Conservation (phyloP, 2,113 vertebrate genomes). For the Campylomormyrus numenius region DNA sequence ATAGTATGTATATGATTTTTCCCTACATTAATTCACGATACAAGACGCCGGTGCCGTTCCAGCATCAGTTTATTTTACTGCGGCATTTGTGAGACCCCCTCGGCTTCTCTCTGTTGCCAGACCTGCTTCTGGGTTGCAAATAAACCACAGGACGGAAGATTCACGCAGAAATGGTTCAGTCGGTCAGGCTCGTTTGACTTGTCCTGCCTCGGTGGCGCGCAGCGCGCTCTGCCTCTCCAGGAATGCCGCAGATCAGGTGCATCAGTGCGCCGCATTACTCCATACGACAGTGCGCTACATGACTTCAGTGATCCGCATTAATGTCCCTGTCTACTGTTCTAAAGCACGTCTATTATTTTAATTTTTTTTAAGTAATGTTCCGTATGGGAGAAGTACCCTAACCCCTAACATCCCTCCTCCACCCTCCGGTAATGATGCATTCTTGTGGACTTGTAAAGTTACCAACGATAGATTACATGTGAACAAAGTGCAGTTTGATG, state of each 20-base stretch:
- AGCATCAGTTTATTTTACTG: neutral
- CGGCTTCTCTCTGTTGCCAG: neutral
- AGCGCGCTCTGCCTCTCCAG: conserved; percentile 32
- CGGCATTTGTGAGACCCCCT: neutral
- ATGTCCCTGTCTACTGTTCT: neutral
- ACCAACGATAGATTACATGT: neutral
- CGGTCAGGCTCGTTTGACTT: conserved; percentile 51
- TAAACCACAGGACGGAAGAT: conserved; percentile 25
- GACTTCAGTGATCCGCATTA: neutral
- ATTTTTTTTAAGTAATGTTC: neutral
- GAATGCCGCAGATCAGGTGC: conserved; percentile 54
- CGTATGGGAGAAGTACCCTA: neutral
- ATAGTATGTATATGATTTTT: neutral
- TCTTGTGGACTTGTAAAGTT: neutral
- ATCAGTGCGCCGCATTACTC: neutral
- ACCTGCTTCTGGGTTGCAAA: conserved; percentile 38
- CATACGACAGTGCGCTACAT: neutral
- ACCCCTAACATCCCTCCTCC: neutral
- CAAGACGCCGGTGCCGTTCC: neutral
- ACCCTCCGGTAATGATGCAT: neutral
- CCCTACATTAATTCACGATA: neutral
- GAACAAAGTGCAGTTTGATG: neutral
- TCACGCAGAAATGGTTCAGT: conserved; percentile 28
- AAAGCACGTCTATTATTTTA: neutral
- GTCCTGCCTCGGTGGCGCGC: conserved; percentile 33